Conservation (phyloP, 1,140 invertebrate genomes). For the Cydia fagiglandana region DNA sequence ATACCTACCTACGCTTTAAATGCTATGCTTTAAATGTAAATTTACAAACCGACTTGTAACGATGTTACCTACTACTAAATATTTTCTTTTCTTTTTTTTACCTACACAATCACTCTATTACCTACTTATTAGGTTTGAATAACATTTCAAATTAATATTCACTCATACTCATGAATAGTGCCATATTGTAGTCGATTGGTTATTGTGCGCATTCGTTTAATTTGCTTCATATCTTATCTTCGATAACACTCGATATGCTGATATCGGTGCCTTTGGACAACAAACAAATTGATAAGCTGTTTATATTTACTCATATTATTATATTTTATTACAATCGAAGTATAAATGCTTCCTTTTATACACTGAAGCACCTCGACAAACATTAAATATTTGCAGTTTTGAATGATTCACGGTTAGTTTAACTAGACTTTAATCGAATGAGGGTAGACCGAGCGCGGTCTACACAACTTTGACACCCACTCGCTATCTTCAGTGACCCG, state of each 20-base stretch:
- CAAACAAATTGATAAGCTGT: constrained; percentile 11
- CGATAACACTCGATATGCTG: constrained; percentile 4
- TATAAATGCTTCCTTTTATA: neutral
- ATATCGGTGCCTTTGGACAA: neutral
- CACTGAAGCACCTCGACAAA: neutral
- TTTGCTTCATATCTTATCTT: neutral
- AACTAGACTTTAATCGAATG: too few species aligned
- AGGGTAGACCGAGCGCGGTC: too few species aligned
- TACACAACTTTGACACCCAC: too few species aligned
- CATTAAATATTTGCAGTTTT: neutral
- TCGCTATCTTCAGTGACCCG: too few species aligned
- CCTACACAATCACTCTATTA: too few species aligned
- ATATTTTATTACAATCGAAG: neutral
- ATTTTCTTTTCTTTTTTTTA: too few species aligned
- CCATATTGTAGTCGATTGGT: neutral
- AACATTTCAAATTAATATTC: neutral
- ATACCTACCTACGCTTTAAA: too few species aligned
- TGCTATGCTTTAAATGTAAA: too few species aligned
- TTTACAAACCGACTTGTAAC: too few species aligned
- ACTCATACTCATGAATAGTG: neutral
- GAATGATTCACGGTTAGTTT: too few species aligned
- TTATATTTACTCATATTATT: neutral
- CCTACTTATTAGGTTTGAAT: neutral
- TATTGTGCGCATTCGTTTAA: constrained; percentile 9
- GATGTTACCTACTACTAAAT: too few species aligned